Base-by-base conservation (phyloP, 2,113 vertebrate genomes). In the Okapia johnstoni region DNA sequence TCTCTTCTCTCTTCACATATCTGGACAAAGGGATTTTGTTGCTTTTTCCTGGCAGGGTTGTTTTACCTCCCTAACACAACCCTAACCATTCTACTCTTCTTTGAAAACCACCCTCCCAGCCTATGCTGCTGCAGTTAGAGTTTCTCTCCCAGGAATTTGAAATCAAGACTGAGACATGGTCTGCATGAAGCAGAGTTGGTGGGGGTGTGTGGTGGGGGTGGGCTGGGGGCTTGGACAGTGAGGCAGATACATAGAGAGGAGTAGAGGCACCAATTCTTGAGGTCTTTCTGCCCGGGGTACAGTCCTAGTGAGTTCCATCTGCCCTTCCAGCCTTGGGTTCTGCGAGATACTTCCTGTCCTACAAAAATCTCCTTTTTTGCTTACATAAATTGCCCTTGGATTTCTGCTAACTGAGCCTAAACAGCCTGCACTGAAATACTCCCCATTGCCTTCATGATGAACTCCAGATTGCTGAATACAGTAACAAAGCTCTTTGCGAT, bases 371-470 rank as follows among this genome's bases (percentile, higher is more conserved):
- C 50, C 55, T 58, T 95, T 86, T 90, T 61, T 85, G 28, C 91
- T 94, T 85, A 40, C 76, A 46, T 48, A 94, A 88, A 85, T 61
- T 88, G 43, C 33, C n/a, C 26, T 88, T 93, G 88, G n/a, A 70
- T 76, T 96, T 84, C 70, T 95, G 81, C 61, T 93, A 87, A 94
- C 54, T 94, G 89, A 57, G 89, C n/a, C 60, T 52, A 94, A 91
- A 84, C 86, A 96, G 84, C 61, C 55, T 54, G 63, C 11, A 12
- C 30, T 0, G 52, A 97, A 92, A 63, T 50, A 48, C 46, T 93
- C 16, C 12, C 70, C 15, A 3, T 19, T 52, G 73, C 66, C 25
- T 50, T 85, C 23, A 5, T 33, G 83, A 93, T 83, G 70, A 85
- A 92, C 58, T 79, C 61, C 79, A 92, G 92, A 97, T 84, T 73